Base-by-base conservation (phyloP, 2,113 vertebrate genomes). In the Dipodomys stephensi region DNA sequence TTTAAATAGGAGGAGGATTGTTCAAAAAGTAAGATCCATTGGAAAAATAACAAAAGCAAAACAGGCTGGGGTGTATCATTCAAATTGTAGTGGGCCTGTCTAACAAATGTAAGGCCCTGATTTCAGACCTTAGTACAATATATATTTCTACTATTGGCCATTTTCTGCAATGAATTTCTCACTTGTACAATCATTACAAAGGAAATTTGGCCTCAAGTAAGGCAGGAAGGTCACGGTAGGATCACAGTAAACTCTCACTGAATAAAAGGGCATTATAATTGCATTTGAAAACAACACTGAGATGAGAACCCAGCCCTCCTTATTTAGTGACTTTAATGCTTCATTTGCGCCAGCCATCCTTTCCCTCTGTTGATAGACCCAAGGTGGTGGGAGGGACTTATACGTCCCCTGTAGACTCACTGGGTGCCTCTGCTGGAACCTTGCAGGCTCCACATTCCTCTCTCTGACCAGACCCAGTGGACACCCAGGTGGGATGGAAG, bases 401-500 rank as follows among this genome's bases (percentile, higher is more conserved):
- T 18, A 3, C 18, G 5, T 30, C 18, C 16, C 30, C 53, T 23
- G 4, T 1, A 69, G 49, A 7, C 25, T 32, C 86, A n/a, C 23
- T 7, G 20, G 27, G 46, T 16, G 22, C 15, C 30, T 12, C 32
- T 11, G 62, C 9, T 3, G n/a, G 39, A 53, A 27, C 16, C 8
- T 0, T 0, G 4, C 1, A 0, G 85, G 30, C 22, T 30, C 13
- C 35, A 6, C 4, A 6, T 3, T 4, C 2, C 72, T 32, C 0
- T 6, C 27, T 69, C 64, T n/a, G 32, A 32, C 3, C 30, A 35
- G 81, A 67, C 2, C 19, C 0, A 0, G 46, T 28, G 0, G 11
- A 62, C 2, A 4, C 15, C 44, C 2, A 2, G 35, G 64, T 6
- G 30, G 7, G 13, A 0, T 0, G 10, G 64, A 20, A 44, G 28